A percentile compares a stretch with the other conserved stretches of the same genome.
These are phyloP conservation scores for Pyrrhosoma nymphula DNA, from an alignment of 2,888 invertebrate genomes.

Conservation along the genomic window DNA sequence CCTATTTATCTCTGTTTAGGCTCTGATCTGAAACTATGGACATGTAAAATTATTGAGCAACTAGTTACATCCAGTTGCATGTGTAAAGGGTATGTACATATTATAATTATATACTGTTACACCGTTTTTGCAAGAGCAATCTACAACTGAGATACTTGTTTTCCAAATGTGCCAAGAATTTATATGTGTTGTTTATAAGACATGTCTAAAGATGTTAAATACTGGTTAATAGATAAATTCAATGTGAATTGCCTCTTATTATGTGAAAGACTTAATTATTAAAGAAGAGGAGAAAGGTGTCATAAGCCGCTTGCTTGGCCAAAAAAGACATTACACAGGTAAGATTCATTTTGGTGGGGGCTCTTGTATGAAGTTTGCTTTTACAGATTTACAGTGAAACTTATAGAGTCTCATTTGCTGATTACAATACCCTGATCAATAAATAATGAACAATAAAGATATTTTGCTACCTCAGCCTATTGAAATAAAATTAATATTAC, in stretches of 20 bases:
- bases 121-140: slow-evolving; percentile 62
- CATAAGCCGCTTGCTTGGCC: slow-evolving; percentile 48
- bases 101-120: slow-evolving; percentile 51
- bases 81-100: slow-evolving; percentile 60
- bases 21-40: slow-evolving; percentile 39
- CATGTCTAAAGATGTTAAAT: slow-evolving; percentile 62
- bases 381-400: slow-evolving; percentile 2
- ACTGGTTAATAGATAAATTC: slow-evolving; percentile 21
- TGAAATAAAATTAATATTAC: slow-evolving; percentile 7
- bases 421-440: slow-evolving; percentile 40
- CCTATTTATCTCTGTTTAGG: slow-evolving; percentile 30
- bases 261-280: slow-evolving; percentile 51
- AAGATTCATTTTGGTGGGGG: slow-evolving; percentile 47
- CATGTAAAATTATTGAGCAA: slow-evolving; percentile 29
- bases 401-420: slow-evolving; percentile 45
- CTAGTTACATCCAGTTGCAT: slow-evolving; percentile 35
- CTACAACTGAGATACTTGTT: slow-evolving; percentile 58
- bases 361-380: slow-evolving; percentile 25
- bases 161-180: slow-evolving; percentile 66
- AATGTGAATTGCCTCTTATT: slow-evolving; percentile 60
- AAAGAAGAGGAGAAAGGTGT: slow-evolving; percentile 29
- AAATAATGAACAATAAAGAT: slow-evolving; percentile 47
- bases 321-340: slow-evolving; percentile 26
- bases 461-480: neutral
- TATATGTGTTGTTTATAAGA: slow-evolving; percentile 66